Evolutionary conservation across 2,113 vertebrate genomes (phyloP).

Genomic region (Elephantulus edwardii): DNA sequence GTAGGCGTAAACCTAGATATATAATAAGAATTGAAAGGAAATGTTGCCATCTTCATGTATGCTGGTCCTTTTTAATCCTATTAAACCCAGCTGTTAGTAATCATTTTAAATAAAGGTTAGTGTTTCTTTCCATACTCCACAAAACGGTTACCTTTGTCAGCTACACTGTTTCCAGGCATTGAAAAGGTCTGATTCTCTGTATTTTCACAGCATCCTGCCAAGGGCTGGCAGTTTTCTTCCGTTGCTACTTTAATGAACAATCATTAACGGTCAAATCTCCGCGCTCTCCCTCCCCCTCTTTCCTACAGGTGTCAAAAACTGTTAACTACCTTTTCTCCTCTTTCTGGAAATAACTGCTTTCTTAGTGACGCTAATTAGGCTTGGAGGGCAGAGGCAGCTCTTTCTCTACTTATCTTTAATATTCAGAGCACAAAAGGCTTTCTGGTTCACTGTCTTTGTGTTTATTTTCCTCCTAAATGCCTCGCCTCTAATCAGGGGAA

Average conservation of each 20-base stretch:
- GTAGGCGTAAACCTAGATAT: background rate
- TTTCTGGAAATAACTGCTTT: constrained; percentile 33
- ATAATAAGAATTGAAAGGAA: constrained; percentile 45
- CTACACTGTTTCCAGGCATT: background rate
- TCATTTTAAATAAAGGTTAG: constrained; percentile 15
- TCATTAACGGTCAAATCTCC: background rate
- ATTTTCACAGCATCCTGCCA: constrained; percentile 34
- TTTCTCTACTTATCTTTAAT: constrained; percentile 45
- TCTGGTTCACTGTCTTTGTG: constrained; percentile 20
- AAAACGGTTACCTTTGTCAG: constrained; percentile 17
- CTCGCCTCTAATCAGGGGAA: constrained; percentile 25
- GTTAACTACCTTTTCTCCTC: constrained; percentile 3
- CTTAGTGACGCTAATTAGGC: constrained; percentile 43
- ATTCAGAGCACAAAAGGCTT: background rate
- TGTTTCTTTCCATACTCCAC: constrained; percentile 3
- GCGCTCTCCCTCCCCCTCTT: background rate
- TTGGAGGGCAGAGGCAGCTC: background rate
- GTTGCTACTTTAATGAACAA: background rate
- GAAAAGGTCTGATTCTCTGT: background rate
- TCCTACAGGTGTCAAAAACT: constrained; percentile 25
- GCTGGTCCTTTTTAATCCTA: background rate
- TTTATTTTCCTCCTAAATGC: constrained; percentile 59
- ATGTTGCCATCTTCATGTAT: background rate
- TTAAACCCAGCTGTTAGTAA: background rate
- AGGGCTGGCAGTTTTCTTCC: constrained; percentile 26